These are phyloP conservation scores for Pasiphila rectangulata DNA, from an alignment of 2,888 invertebrate genomes.

Conservation along the genomic window DNA sequence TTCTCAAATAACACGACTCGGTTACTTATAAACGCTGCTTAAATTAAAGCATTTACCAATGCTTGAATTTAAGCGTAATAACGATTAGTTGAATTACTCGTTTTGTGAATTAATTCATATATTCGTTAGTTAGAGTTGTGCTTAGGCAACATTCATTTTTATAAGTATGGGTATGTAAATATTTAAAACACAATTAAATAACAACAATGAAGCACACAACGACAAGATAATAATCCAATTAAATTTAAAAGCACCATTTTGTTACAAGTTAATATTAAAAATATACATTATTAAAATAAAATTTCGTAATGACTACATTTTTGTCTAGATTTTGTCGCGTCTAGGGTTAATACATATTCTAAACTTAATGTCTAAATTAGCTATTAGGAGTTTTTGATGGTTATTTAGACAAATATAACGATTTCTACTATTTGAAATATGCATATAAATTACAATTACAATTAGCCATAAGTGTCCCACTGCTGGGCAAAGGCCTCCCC, in stretches of 20 bases:
- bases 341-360: slow-evolving; percentile 6
- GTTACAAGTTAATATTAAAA: not conserved
- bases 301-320: not conserved
- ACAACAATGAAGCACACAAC: not conserved
- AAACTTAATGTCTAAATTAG: slow-evolving; percentile 13
- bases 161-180: too few species aligned
- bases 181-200: not conserved
- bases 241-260: not conserved
- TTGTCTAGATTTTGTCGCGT: slow-evolving; percentile 2
- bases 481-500: too few species aligned
- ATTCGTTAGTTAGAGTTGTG: too few species aligned
- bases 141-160: too few species aligned
- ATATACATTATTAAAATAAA: not conserved
- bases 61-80: too few species aligned
- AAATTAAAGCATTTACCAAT: too few species aligned
- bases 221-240: not conserved
- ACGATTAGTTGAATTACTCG: too few species aligned
- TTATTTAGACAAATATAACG: slow-evolving; percentile 24
- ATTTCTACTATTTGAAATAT: slow-evolving; percentile 14
- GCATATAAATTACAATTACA: not conserved
- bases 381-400: slow-evolving; percentile 12
- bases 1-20: too few species aligned
- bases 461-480: too few species aligned
- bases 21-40: too few species aligned
- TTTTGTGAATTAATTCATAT: too few species aligned